Percentiles rank a stretch among this genome's conserved stretches.
These are phyloP conservation scores for Epizoanthus ramosus DNA, from an alignment of 92 coral and sea anemone genomes.

Conservation along the genomic window DNA sequence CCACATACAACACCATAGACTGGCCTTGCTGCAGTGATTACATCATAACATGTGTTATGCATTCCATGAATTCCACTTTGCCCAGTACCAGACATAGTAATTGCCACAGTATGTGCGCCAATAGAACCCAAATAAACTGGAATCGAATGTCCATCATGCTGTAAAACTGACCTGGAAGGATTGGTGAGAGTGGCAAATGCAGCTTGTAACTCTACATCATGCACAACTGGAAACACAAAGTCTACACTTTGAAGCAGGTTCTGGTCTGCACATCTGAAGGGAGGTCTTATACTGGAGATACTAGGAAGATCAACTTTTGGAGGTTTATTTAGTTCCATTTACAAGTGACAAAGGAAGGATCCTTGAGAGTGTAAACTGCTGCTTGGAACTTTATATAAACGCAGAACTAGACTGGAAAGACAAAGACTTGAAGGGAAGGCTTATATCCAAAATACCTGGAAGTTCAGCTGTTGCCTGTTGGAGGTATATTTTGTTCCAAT, in stretches of 20 bases:
- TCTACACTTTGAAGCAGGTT: not conserved
- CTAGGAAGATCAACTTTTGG: not conserved
- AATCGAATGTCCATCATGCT: not conserved
- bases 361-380: not conserved
- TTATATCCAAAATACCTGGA: not conserved
- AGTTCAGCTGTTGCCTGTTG: not conserved
- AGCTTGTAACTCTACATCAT: not conserved
- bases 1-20: constrained; percentile 1
- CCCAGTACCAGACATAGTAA: not conserved
- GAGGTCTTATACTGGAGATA: constrained; percentile 2
- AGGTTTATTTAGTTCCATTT: not conserved
- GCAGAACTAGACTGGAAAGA: not conserved
- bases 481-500: not conserved
- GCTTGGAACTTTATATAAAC: not conserved
- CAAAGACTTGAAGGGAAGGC: not conserved
- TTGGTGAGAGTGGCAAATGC: constrained; percentile 1
- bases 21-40: not conserved
- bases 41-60: not conserved
- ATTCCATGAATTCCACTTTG: not conserved
- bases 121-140: not conserved
- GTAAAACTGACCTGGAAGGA: not conserved
- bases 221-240: constrained; percentile 6
- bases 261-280: not conserved
- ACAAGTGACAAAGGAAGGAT: not conserved
- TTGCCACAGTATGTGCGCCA: not conserved